Percentiles rank a stretch among this genome's conserved stretches.
phyloP scores from a whole-genome alignment of 2,888 invertebrate genomes.

The Vannuccia rotundouncinata region DNA sequence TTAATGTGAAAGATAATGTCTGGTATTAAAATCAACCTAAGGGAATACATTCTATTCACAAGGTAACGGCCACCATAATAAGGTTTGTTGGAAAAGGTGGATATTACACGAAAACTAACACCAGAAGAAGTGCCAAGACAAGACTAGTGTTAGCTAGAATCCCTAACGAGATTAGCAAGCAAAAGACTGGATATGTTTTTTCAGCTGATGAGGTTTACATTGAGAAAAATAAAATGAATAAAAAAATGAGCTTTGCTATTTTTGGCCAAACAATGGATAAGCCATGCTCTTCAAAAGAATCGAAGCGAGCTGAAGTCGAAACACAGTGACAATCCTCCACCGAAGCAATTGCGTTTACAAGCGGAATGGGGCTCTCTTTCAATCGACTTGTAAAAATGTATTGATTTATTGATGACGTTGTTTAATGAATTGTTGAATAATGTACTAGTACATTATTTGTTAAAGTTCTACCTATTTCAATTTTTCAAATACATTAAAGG shows the following conservation, averaged over 20 bases:
- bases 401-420: background rate
- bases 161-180: no score
- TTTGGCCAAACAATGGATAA: background rate
- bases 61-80: no score
- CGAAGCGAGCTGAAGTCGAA: background rate
- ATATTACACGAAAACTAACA: no score
- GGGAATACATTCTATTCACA: no score
- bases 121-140: no score
- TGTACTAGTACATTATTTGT: background rate
- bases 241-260: background rate
- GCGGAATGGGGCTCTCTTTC: background rate
- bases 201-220: no score
- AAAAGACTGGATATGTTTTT: no score
- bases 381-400: background rate
- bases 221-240: background rate
- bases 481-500: background rate
- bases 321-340: background rate
- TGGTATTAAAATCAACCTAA: no score
- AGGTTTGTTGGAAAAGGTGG: no score
- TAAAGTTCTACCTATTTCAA: background rate
- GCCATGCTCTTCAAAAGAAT: background rate
- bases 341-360: background rate
- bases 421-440: background rate
- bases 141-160: no score
- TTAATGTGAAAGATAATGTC: no score